Evolutionary conservation across 92 coral and sea anemone species (phyloP).

Genomic region (Virgularia gustaviana): DNA sequence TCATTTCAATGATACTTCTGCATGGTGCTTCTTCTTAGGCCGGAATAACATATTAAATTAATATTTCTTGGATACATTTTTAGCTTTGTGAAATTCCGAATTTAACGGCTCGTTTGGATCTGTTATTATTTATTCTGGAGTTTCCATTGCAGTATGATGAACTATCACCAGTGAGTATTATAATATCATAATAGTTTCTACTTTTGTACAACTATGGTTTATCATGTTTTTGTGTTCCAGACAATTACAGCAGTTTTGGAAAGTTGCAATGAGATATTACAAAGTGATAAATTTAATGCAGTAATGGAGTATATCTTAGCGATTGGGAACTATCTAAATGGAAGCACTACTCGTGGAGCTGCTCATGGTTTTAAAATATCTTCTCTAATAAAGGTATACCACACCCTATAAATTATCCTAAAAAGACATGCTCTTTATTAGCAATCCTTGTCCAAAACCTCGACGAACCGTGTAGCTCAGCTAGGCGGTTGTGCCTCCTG

Average conservation of each 20-base stretch:
- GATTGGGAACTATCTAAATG: slow-evolving; percentile 88
- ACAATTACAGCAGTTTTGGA: slow-evolving; percentile 68
- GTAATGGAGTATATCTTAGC: slow-evolving; percentile 84
- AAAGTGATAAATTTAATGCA: slow-evolving; percentile 65
- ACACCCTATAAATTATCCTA: too few species aligned
- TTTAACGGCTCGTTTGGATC: slow-evolving; percentile 78
- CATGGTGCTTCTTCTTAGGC: neutral
- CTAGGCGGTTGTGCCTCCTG: too few species aligned
- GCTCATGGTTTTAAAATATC: slow-evolving; percentile 85
- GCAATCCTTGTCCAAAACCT: too few species aligned
- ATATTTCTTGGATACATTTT: neutral
- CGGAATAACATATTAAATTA: neutral
- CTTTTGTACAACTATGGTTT: neutral
- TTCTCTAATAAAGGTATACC: slow-evolving; percentile 78
- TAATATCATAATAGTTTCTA: neutral
- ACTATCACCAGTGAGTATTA: slow-evolving; percentile 78
- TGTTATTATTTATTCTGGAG: slow-evolving; percentile 80
- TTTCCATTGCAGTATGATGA: slow-evolving; percentile 88
- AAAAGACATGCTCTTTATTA: too few species aligned
- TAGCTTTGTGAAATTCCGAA: slow-evolving; percentile 82
- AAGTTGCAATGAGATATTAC: slow-evolving; percentile 72
- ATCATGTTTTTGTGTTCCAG: slow-evolving; percentile 38
- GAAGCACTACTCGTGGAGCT: slow-evolving; percentile 77
- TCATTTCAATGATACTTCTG: neutral
- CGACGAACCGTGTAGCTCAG: too few species aligned